Percentiles rank a stretch among this genome's conserved stretches.
Evolutionary conservation across 2,888 invertebrate genomes (phyloP).

Genomic region (Nesidiocoris tenuis): DNA sequence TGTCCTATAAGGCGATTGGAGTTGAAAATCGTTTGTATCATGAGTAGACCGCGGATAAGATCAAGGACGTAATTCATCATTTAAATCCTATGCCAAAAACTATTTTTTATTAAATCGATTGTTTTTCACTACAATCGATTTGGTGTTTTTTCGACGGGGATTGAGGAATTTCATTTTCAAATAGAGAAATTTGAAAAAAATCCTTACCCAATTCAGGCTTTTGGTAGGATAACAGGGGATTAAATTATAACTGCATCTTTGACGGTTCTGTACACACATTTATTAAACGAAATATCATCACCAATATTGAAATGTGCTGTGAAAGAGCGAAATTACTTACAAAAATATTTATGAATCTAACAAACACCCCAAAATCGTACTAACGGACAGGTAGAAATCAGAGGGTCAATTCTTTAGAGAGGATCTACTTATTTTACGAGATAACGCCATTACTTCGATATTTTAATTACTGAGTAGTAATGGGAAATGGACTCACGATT

Average conservation of each 20-base stretch:
- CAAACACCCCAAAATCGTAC: constrained; percentile 30
- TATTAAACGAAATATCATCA: constrained; percentile 44
- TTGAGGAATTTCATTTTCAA: too few species aligned
- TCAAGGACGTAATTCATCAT: background rate
- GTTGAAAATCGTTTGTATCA: background rate
- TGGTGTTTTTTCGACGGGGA: too few species aligned
- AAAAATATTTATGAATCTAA: constrained; percentile 46
- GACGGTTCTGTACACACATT: constrained; percentile 43
- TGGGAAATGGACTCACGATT: too few species aligned
- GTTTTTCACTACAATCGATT: background rate
- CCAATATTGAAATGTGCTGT: constrained; percentile 41
- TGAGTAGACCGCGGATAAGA: background rate
- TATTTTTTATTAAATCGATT: background rate
- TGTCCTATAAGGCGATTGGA: too few species aligned
- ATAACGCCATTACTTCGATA: too few species aligned
- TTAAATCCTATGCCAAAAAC: background rate
- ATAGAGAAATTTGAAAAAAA: too few species aligned
- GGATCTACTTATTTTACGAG: too few species aligned
- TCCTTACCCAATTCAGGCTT: too few species aligned
- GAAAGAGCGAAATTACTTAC: constrained; percentile 38
- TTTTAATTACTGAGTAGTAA: too few species aligned
- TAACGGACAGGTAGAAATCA: constrained; percentile 15
- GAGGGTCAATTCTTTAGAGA: too few species aligned
- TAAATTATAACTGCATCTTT: background rate
- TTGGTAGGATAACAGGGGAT: background rate